Conservation (phyloP, 1,140 invertebrate genomes). For the Anoplolepis gracilipes region DNA sequence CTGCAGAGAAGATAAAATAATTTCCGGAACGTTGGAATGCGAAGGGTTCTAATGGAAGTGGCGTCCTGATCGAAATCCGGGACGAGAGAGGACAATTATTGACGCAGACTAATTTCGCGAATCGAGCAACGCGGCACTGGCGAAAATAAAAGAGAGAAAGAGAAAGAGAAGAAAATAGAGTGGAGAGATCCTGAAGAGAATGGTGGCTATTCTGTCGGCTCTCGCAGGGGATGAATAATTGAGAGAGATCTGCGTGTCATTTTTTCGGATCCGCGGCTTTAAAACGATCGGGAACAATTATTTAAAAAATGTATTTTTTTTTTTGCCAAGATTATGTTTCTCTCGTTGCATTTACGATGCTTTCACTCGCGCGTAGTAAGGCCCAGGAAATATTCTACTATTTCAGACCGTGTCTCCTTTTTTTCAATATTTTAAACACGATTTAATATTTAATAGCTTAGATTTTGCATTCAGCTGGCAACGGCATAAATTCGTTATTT, state of each 20-base stretch:
- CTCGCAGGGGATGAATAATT: constrained; percentile 45
- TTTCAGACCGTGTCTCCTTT: background rate
- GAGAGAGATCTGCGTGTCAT: constrained; percentile 34
- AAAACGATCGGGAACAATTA: constrained; percentile 24
- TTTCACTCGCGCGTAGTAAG: too few species aligned
- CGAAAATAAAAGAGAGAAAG: constrained; percentile 50
- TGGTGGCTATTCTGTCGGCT: constrained; percentile 27
- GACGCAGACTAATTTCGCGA: constrained; percentile 68
- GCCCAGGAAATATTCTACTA: background rate
- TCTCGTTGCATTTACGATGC: background rate
- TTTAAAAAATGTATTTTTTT: constrained; percentile 37
- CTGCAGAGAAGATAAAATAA: constrained; percentile 70
- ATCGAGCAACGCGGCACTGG: constrained; percentile 45
- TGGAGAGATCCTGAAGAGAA: constrained; percentile 35
- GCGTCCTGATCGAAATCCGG: constrained; percentile 67
- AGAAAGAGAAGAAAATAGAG: constrained; percentile 19
- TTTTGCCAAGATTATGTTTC: constrained; percentile 1
- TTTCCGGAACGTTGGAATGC: constrained; percentile 72
- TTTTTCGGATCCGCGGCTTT: constrained; percentile 31
- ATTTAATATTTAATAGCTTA: background rate
- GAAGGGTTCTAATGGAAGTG: constrained; percentile 63
- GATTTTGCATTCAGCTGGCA: background rate
- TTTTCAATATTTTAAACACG: background rate
- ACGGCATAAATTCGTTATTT: background rate
- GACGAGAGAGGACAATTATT: constrained; percentile 68